Conservation (phyloP, 2,113 vertebrate genomes). For the Ictalurus furcatus region DNA sequence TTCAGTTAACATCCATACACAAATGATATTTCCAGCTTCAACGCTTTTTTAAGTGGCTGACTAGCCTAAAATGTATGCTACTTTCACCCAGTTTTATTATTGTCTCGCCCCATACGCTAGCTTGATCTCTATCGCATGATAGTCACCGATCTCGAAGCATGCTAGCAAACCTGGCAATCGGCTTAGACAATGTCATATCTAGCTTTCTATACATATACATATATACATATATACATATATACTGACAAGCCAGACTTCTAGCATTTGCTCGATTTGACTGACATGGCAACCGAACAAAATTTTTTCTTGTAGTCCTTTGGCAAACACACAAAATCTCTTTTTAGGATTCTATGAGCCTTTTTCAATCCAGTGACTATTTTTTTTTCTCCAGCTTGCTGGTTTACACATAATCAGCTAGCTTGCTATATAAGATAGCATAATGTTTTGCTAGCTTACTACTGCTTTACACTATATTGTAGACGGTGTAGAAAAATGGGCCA, state of each 20-base stretch:
- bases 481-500: too few relatives aligned
- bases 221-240: too few relatives aligned
- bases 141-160: background rate
- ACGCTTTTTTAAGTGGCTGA: background rate
- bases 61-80: background rate
- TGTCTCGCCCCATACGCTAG: background rate
- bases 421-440: background rate
- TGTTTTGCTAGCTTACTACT: background rate
- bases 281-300: background rate
- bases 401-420: background rate
- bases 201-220: background rate
- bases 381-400: background rate
- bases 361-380: too few relatives aligned
- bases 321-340: background rate
- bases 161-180: background rate
- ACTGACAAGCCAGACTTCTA: background rate
- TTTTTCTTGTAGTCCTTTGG: background rate
- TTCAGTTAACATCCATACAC: background rate
- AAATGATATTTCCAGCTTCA: background rate
- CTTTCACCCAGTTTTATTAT: background rate
- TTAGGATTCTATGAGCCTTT: background rate
- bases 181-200: background rate
- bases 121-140: background rate
- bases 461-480: background rate
- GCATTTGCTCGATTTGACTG: background rate